These are phyloP conservation scores for Battus philenor DNA, from an alignment of 1,140 invertebrate genomes.

Conservation along the genomic window DNA sequence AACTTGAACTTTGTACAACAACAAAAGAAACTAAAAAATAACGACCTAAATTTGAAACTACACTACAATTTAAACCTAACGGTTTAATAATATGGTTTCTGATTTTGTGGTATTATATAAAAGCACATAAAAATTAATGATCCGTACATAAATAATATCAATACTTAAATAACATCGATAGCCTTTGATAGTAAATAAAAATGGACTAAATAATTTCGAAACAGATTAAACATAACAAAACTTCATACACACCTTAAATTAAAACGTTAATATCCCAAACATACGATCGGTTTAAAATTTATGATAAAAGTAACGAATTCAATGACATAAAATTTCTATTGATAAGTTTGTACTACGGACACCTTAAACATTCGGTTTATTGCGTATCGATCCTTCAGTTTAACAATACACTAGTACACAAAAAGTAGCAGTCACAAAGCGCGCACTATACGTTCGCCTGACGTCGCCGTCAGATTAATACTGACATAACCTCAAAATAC, in stretches of 20 bases:
- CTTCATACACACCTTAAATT: conserved; percentile 16
- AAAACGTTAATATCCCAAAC: conserved; percentile 23
- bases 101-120: too few relatives aligned
- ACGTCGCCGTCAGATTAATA: conserved; percentile 57
- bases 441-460: conserved; percentile 40
- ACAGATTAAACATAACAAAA: conserved; percentile 6
- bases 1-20: too few relatives aligned
- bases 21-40: too few relatives aligned
- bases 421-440: conserved; percentile 18
- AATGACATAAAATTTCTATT: conserved; percentile 15
- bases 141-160: too few relatives aligned
- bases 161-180: too few relatives aligned
- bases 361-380: conserved; percentile 35
- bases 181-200: too few relatives aligned
- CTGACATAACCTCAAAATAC: conserved; percentile 69
- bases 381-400: conserved; percentile 23
- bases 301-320: conserved; percentile 27
- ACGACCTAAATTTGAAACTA: too few relatives aligned
- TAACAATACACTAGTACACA: conserved; percentile 14
- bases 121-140: too few relatives aligned
- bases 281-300: conserved; percentile 28
- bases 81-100: too few relatives aligned
- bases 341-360: conserved; percentile 16
- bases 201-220: too few relatives aligned
- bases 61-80: too few relatives aligned